These are phyloP conservation scores for Tethea ocularis DNA, from an alignment of 2,888 invertebrate species.

Conservation along the genomic window DNA sequence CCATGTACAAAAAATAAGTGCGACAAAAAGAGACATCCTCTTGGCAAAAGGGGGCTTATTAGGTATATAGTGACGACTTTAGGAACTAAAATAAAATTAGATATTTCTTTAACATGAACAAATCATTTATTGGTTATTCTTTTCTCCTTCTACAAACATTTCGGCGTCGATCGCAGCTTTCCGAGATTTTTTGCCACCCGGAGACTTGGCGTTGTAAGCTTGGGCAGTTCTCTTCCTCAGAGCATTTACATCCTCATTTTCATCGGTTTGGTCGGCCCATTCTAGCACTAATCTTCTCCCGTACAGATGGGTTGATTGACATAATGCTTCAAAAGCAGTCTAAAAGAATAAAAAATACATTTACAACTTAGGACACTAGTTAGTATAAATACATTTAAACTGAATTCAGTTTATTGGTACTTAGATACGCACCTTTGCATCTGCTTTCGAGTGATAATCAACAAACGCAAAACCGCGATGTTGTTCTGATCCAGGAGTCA, in stretches of 20 bases:
- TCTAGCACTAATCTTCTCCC: conserved; percentile 97
- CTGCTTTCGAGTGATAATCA: conserved; percentile 93
- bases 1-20: too few species aligned
- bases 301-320: conserved; percentile 98
- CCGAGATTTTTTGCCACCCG: conserved; percentile 75
- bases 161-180: conserved; percentile 77
- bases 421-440: conserved; percentile 90
- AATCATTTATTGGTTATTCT: conserved; percentile 31
- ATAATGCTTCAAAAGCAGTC: conserved; percentile 96
- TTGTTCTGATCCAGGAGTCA: conserved; percentile 88
- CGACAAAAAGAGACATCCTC: too few species aligned
- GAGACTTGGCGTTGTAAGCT: conserved; percentile 63
- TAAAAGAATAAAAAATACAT: conserved; percentile 60
- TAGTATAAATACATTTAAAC: neutral
- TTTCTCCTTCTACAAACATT: conserved; percentile 66
- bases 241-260: conserved; percentile 88
- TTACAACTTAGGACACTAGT: conserved; percentile 1
- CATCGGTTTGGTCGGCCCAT: conserved; percentile 92
- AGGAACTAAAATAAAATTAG: conserved; percentile 9
- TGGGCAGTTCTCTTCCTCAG: conserved; percentile 94
- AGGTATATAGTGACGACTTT: too few species aligned
- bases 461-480: conserved; percentile 99
- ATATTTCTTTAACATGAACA: conserved; percentile 7
- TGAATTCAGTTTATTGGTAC: neutral
- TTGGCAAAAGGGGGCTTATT: too few species aligned